These are phyloP conservation scores for Erythrolamprus reginae DNA, from an alignment of 2,113 vertebrate species.

Conservation along the genomic window DNA sequence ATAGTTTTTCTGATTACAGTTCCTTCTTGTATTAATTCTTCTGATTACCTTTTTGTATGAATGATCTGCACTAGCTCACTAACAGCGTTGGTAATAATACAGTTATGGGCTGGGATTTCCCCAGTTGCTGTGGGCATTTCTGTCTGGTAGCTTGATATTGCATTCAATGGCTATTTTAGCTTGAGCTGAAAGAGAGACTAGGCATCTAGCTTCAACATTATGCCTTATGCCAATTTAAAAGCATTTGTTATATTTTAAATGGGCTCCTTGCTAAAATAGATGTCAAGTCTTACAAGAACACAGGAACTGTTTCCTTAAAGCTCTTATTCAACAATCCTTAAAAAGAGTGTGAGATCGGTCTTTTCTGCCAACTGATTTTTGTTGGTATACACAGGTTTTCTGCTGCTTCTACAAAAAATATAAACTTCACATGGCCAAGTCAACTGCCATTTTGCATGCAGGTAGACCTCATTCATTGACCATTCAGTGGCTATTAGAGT, in stretches of 20 bases:
- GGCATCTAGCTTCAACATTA: not conserved
- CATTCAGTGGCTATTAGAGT: not conserved
- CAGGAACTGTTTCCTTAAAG: not conserved
- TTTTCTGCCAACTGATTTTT: not conserved
- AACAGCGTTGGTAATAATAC: not conserved
- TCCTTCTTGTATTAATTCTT: no score
- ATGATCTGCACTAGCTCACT: not conserved
- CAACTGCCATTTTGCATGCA: not conserved
- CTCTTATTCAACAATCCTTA: not conserved
- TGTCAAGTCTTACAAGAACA: not conserved
- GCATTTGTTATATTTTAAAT: not conserved
- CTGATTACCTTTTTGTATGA: not conserved
- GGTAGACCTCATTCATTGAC: not conserved
- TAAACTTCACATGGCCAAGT: not conserved
- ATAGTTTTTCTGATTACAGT: not conserved
- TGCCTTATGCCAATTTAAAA: not conserved
- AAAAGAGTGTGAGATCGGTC: not conserved
- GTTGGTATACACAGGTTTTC: not conserved
- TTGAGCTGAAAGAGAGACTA: not conserved
- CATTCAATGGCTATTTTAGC: not conserved
- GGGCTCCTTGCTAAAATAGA: not conserved
- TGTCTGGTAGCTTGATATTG: not conserved
- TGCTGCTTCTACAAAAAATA: not conserved
- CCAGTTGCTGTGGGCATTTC: not conserved
- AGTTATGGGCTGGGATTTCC: not conserved